Base-by-base conservation (phyloP, 2,888 invertebrate genomes). In the Mimas tiliae region DNA sequence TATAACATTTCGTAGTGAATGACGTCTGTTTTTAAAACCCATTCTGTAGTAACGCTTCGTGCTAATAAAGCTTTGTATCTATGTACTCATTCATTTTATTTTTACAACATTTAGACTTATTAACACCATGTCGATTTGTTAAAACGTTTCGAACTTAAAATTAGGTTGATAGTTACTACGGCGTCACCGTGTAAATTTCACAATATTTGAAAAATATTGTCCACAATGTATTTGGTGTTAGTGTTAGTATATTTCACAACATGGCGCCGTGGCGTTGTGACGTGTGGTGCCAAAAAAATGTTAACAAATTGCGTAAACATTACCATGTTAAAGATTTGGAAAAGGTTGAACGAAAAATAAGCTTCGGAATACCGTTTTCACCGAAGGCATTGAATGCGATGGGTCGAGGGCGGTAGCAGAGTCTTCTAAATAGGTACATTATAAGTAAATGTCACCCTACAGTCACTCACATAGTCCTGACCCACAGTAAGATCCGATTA, bases 221-320 rank as follows among this genome's bases (percentile, higher is more conserved):
- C 68, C 68, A 64, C 12, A 64, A 48, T 62, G 68, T 76, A 70
- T 81, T 79, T 78, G 71, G 65, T 33, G 50, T 42, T 38, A 48
- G 27, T 63, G 73, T 81, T 80, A 77, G 77, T 69, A 42, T 33
- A 68, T 71, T 74, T 74, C 71, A 69, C 65, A 68, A 55, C 47
- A 33, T 66, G 74, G 70, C 75, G 76, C 73, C 74, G 62, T n/a
- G 64, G 50, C 12, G 69, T 42, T 64, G 33, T 72, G 72, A 77
- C 74, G 75, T 76, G 74, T 65, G 19, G 71, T 76, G 73, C 67
- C 67, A 72, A 69, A 70, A 69, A 63, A n/a, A 14, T 14, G 66
- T 48, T 66, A 66, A 66, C 45, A 3, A 19, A 53, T 52, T 63
- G 53, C 42, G 34, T 33, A 66, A 66, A 66, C 45, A 53, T 48